Evolutionary conservation across 2,888 invertebrate species (phyloP).

Genomic region (Catocala fraxini): DNA sequence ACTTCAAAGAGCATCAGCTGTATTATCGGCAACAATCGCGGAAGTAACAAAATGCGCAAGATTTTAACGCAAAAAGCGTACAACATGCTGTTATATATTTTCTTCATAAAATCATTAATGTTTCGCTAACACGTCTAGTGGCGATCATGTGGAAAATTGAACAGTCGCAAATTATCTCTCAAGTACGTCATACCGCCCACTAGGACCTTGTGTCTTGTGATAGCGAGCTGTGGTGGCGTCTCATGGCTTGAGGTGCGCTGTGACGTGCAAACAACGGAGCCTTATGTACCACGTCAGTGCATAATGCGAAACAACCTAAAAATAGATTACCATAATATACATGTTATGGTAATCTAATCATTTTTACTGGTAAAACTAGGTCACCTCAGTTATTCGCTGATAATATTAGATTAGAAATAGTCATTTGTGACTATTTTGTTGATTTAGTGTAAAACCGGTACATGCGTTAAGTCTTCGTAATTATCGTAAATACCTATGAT

Average conservation of each 20-base stretch:
- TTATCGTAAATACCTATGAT: no score
- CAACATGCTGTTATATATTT: not conserved
- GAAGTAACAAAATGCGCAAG: not conserved
- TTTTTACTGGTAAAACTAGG: no score
- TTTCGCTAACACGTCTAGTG: conserved; percentile 34
- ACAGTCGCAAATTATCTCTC: conserved; percentile 30
- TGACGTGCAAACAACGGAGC: conserved; percentile 19
- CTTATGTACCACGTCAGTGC: not conserved
- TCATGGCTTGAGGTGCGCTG: conserved; percentile 23
- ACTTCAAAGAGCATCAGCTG: not conserved
- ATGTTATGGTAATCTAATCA: no score
- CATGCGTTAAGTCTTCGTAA: no score
- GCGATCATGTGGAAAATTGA: conserved; percentile 51
- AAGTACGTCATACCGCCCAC: conserved; percentile 42
- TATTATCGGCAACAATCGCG: no score
- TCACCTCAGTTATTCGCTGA: no score
- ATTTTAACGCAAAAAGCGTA: not conserved
- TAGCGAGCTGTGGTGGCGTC: conserved; percentile 24
- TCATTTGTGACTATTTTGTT: no score
- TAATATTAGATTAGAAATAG: no score
- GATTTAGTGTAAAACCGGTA: no score
- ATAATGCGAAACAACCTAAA: no score
- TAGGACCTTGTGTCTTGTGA: conserved; percentile 9
- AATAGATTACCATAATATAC: no score
- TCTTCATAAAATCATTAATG: conserved; percentile 14